Evolutionary conservation across 2,888 invertebrate genomes (phyloP), one percentile per base, ranked within the genome.

Genomic region (Oscheius sp.): DNA sequence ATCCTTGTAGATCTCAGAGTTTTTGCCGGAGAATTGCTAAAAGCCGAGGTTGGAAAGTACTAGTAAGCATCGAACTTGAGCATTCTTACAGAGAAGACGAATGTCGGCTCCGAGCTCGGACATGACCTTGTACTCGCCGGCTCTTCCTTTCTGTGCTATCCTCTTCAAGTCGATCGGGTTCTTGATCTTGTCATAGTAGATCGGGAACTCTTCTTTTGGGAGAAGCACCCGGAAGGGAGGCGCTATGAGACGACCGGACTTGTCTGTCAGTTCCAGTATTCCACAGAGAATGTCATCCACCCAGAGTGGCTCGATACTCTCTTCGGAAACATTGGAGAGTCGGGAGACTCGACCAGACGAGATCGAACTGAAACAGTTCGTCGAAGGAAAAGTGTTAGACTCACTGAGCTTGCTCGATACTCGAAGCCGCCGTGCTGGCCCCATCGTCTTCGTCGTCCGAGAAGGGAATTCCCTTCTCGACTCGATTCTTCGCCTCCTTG

Each of bases 171-270:
- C 99, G 79, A 99, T 94, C 0, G 99, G 99, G 79, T 93, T 93
- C 77, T 95, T 94, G 74, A 97, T 96, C 0, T 96, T 93, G 84
- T 94, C 94, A 90, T 94, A 98, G 91, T 99, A 99, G 87, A 96
- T 94, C 0, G 98, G 97, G 90, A 96, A 97, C 77, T 94, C 93
- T 88, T 94, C 94, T 90, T 94, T 94, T 0, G 95, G 95, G 0
- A 97, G 97, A 68, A 98, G 92, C 74, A 97, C 92, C 89, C 96
- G 94, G 90, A 98, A 98, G 81, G 93, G 94, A 2, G 93, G 92
- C 89, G 95, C 94, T 4, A 98, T 91, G 0, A 93, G 92, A n/a
- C 96, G 92, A 78, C 94, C 94, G 76, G 92, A 92, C 48, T 92
- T 92, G 89, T 95, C 94, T 21, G 93, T 93, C 0, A 95, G 95